These are phyloP conservation scores for Podarcis siculus DNA, from an alignment of 2,797 vertebrate genomes.

Conservation along the genomic window DNA sequence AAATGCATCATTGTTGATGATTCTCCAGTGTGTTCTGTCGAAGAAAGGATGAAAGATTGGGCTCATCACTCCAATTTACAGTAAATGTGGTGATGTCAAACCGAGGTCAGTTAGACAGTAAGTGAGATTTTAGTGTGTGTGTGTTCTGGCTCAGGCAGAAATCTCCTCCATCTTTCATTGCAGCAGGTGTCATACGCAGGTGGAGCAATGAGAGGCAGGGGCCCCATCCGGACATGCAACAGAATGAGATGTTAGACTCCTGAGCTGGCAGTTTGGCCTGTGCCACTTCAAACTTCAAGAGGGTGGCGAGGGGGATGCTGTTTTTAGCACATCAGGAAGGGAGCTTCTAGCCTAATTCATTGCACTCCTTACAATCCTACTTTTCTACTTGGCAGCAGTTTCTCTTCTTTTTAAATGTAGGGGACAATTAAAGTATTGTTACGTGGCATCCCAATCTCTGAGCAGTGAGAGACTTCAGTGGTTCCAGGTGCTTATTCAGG, in stretches of 20 bases:
- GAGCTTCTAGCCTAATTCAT: no score
- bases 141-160: conserved; percentile 19
- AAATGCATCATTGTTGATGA: conserved; percentile 57
- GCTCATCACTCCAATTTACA: conserved; percentile 52
- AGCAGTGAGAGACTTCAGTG: no score
- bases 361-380: no score
- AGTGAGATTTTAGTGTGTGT: conserved; percentile 7
- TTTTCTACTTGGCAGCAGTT: no score
- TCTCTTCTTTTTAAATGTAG: no score
- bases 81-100: conserved; percentile 59
- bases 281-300: not conserved
- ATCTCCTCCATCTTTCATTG: conserved; percentile 10
- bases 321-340: not conserved
- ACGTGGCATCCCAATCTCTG: no score
- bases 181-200: not conserved
- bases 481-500: no score
- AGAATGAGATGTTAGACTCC: not conserved
- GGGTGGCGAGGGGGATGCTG: not conserved
- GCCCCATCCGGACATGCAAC: not conserved
- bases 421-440: no score
- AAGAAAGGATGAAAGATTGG: conserved; percentile 49
- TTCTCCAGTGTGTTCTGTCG: conserved; percentile 49
- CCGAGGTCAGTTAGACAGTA: conserved; percentile 33
- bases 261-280: not conserved
- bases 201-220: not conserved